Base-by-base conservation (phyloP, 2,888 invertebrate species). In the Leptinotarsa rubiginosa region DNA sequence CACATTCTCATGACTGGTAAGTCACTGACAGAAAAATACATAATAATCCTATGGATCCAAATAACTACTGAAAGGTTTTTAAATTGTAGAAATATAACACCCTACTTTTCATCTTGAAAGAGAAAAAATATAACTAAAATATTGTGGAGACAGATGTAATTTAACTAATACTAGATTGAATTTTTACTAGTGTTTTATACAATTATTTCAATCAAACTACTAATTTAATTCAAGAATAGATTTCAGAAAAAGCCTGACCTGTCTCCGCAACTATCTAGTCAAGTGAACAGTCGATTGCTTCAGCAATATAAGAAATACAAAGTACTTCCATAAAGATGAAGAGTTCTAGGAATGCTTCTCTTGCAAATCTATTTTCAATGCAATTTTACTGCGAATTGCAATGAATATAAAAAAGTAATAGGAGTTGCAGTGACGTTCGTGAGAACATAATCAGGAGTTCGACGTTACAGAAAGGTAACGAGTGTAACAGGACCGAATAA, bases 371-470 rank as follows among this genome's bases (percentile, higher is more conserved):
- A 50, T 50, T 50, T 50, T 50, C 50, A 50, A 50, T 50, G 50
- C 50, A 50, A 50, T 50, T 50, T n/a, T 50, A 16, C 50, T 50
- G 50, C 5, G 50, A 50, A 50, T 50, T n/a, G 50, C 50, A 50
- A n/a, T 50, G 50, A n/a, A 50, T 41, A 50, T 50, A 50, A 50
- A 50, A 50, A 50, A 50, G 50, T 50, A 50, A 16, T 50, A n/a
- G 15, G 50, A 50, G 4, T 50, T 50, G 15, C 50, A 50, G 15
- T 15, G n/a, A 50, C 16, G 50, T 50, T 50, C 4, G 4, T 4
- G n/a, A 50, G 50, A 50, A 50, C 50, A 50, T 50, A 50, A 50
- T 50, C 50, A 50, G 50, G n/a, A 16, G 5, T 16, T 50, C 16
- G 4, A 50, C n/a, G 15, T 50, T 16, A 4, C 50, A 50, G 1